These are phyloP conservation scores for Campylomormyrus tamandua DNA, from an alignment of 2,113 vertebrate genomes.

Conservation along the genomic window DNA sequence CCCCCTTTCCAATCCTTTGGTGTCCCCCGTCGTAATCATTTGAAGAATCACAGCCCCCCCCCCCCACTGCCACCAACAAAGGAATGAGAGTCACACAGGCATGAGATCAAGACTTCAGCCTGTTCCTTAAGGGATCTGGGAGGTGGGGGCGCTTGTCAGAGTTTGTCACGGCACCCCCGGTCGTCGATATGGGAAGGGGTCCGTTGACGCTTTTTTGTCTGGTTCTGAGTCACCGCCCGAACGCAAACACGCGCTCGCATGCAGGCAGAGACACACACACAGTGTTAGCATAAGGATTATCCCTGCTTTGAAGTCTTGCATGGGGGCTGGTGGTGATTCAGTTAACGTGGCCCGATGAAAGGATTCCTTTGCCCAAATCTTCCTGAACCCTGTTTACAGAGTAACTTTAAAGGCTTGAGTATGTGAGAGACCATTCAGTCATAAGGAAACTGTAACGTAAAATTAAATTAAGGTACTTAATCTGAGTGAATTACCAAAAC, in stretches of 20 bases:
- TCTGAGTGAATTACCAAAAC: neutral
- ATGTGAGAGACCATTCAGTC: neutral
- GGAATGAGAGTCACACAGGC: neutral
- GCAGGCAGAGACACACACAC: neutral
- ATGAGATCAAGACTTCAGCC: neutral
- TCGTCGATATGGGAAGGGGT: neutral
- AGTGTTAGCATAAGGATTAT: slow-evolving; percentile 5
- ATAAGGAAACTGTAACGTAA: neutral
- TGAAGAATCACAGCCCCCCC: neutral
- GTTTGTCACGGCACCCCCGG: neutral
- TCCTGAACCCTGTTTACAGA: slow-evolving; percentile 10
- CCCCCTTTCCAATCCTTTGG: neutral
- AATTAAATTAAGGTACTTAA: neutral
- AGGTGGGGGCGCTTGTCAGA: neutral
- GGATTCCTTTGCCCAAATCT: slow-evolving; percentile 4
- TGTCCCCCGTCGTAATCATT: neutral
- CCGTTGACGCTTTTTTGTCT: neutral
- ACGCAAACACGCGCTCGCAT: neutral
- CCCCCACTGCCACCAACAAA: neutral
- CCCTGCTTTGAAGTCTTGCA: slow-evolving; percentile 6
- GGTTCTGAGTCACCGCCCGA: neutral
- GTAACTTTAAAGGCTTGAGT: slow-evolving; percentile 7
- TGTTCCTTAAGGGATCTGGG: neutral
- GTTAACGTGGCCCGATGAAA: neutral
- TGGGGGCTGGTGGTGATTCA: neutral